Percentiles rank a stretch among this genome's conserved stretches.
phyloP scores from a whole-genome alignment of 2,113 vertebrate species.

The Phrynosoma blainvillii region DNA sequence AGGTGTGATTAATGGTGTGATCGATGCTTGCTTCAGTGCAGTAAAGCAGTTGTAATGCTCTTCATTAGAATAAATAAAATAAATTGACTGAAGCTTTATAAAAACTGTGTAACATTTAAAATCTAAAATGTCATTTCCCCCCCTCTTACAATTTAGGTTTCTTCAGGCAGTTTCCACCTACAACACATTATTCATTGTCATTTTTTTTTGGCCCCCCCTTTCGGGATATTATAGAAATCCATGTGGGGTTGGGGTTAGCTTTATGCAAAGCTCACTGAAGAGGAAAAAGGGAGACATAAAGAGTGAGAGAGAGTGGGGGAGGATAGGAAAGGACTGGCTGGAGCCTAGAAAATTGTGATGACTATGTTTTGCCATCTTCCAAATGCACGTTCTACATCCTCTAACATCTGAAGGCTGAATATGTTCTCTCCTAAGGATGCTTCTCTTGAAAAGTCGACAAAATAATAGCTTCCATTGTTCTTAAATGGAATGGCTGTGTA shows the following conservation, averaged over 20 bases:
- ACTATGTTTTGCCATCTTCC: conserved; percentile 59
- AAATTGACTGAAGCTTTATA: conserved; percentile 99
- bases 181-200: conserved; percentile 92
- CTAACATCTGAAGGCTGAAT: conserved; percentile 63
- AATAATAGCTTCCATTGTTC: conserved; percentile 51
- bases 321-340: conserved; percentile 71
- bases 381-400: conserved; percentile 55
- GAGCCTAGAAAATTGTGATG: conserved; percentile 67
- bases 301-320: conserved; percentile 49
- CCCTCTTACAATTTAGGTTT: conserved; percentile 90
- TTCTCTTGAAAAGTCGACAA: conserved; percentile 52
- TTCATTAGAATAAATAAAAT: conserved; percentile 99
- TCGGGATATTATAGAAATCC: conserved; percentile 84
- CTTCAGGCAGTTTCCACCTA: conserved; percentile 91
- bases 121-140: conserved; percentile 95
- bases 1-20: conserved; percentile 99
- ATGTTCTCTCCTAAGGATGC: conserved; percentile 44
- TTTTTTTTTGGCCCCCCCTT: conserved; percentile 65
- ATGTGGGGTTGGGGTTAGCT: conserved; percentile 86
- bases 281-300: conserved; percentile 48
- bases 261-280: conserved; percentile 84
- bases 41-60: conserved; percentile 99
- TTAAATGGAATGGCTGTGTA: conserved; percentile 38
- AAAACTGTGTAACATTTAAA: conserved; percentile 99
- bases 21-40: conserved; percentile 94